phyloP scores from a whole-genome alignment of 1,140 invertebrate genomes.

The Ericerus pela region DNA sequence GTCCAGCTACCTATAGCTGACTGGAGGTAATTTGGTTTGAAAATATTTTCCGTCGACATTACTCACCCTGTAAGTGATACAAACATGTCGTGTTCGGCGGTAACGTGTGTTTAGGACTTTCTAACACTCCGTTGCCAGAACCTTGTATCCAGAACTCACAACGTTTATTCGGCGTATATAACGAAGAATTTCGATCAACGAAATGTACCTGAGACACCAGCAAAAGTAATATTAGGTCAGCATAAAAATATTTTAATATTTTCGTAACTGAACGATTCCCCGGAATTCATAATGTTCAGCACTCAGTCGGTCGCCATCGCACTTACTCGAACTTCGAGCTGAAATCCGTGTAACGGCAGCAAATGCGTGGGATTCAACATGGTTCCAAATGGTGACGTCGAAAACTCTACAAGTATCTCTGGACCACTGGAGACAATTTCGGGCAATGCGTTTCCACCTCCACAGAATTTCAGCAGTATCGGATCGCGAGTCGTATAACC shows the following conservation, averaged over 20 bases:
- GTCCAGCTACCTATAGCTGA: too few species aligned
- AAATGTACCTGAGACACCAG: slow-evolving; percentile 49
- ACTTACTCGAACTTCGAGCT: slow-evolving; percentile 64
- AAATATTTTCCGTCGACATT: neutral
- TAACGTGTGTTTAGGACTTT: slow-evolving; percentile 63
- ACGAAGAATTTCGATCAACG: slow-evolving; percentile 60
- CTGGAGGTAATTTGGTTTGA: too few species aligned
- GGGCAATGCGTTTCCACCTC: slow-evolving; percentile 64
- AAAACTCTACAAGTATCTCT: slow-evolving; percentile 74
- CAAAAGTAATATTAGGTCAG: neutral
- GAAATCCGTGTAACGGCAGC: slow-evolving; percentile 67
- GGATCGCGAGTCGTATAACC: slow-evolving; percentile 77
- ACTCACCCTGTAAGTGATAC: slow-evolving; percentile 53
- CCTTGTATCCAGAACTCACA: slow-evolving; percentile 77
- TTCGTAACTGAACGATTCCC: neutral
- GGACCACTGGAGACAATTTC: slow-evolving; percentile 67
- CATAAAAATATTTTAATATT: too few species aligned
- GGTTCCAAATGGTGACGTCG: slow-evolving; percentile 75
- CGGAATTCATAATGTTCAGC: neutral
- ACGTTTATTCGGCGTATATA: slow-evolving; percentile 62
- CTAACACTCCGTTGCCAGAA: slow-evolving; percentile 54
- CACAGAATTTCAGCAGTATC: slow-evolving; percentile 76
- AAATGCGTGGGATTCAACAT: slow-evolving; percentile 61
- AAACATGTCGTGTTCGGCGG: slow-evolving; percentile 72
- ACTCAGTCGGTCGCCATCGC: too few species aligned